Conservation (phyloP, 2,797 vertebrate genomes). For the Aselliscus stoliczkanus region DNA sequence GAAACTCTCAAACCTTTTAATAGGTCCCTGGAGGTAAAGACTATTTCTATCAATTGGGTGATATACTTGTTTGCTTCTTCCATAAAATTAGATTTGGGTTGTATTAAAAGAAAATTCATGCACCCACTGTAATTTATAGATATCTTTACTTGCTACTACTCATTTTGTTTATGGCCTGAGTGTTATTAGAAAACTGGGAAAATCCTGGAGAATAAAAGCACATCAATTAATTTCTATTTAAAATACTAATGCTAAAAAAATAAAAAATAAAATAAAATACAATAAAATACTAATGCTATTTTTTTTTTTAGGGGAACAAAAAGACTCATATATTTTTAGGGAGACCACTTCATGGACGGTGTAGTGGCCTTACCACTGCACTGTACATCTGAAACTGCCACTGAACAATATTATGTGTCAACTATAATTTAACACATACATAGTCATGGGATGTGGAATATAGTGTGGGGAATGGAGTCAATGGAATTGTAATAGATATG, state of each 20-base stretch:
- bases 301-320: no score
- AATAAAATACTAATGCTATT: no score
- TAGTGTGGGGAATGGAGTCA: no score
- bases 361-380: no score
- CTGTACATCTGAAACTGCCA: no score
- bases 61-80: neutral
- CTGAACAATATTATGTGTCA: no score
- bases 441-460: no score
- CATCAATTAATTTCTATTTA: neutral
- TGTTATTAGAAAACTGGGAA: neutral
- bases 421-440: no score
- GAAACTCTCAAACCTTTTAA: conserved; percentile 56
- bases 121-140: neutral
- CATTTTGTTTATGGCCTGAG: neutral
- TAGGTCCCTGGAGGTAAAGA: neutral
- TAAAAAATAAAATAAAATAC: no score
- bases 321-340: no score
- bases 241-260: neutral
- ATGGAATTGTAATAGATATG: no score
- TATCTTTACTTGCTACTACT: neutral
- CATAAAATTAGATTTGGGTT: neutral
- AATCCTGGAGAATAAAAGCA: neutral
- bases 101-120: neutral
- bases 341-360: no score
- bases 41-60: neutral